A percentile compares a stretch with the other conserved stretches of the same genome.
These are phyloP conservation scores for Apostichopus japonicus DNA, from an alignment of 35 echinoderm and acorn worm species.

Conservation along the genomic window DNA sequence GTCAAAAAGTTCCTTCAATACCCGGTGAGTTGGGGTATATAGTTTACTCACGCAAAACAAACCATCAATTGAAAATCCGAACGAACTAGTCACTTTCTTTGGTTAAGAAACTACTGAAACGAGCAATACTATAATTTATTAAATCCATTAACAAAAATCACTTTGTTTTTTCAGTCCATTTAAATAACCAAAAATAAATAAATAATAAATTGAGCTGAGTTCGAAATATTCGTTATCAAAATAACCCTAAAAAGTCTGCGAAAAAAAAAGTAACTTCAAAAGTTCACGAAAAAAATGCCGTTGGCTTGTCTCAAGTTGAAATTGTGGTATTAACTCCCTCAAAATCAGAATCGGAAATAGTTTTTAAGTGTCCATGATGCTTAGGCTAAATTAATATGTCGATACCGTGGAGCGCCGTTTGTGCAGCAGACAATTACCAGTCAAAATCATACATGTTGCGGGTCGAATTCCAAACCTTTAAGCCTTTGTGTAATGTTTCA, in stretches of 20 bases:
- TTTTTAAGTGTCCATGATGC: slow-evolving; percentile 41
- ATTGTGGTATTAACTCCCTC: slow-evolving; percentile 32
- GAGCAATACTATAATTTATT: too few relatives aligned
- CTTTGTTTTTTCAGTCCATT: too few relatives aligned
- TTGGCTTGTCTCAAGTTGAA: slow-evolving; percentile 5
- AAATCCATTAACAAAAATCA: too few relatives aligned
- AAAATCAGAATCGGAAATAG: slow-evolving; percentile 24
- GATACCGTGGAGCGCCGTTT: slow-evolving; percentile 35
- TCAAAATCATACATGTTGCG: slow-evolving; percentile 7
- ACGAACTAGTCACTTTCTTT: too few relatives aligned
- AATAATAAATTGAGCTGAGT: too few relatives aligned
- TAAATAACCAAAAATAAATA: too few relatives aligned
- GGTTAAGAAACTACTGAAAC: too few relatives aligned
- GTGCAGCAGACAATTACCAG: slow-evolving; percentile 30
- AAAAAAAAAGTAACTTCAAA: neutral
- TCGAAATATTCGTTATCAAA: too few relatives aligned
- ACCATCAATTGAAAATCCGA: too few relatives aligned
- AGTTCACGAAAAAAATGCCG: neutral
- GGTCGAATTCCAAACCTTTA: neutral
- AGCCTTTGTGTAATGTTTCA: slow-evolving; percentile 56
- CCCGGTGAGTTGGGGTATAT: too few relatives aligned
- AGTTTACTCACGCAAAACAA: too few relatives aligned
- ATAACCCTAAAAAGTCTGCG: neutral
- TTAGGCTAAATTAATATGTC: slow-evolving; percentile 12
- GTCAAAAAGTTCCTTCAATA: too few relatives aligned